Conservation (phyloP, 2,797 vertebrate genomes). For the Setipinna tenuifilis region DNA sequence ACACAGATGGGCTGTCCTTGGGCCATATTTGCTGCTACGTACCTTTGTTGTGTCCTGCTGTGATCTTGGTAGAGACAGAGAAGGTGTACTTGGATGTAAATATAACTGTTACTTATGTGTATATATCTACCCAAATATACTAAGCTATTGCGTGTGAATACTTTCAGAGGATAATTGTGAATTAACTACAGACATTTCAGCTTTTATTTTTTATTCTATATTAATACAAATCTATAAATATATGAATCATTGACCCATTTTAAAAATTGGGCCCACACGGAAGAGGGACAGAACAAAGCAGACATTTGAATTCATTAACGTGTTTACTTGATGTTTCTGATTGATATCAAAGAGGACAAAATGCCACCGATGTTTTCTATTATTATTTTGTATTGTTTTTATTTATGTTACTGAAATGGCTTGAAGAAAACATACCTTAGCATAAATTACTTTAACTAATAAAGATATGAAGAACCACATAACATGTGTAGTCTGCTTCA, state of each 20-base stretch:
- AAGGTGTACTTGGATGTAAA: slow-evolving; percentile 66
- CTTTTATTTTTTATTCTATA: slow-evolving; percentile 67
- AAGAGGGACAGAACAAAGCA: slow-evolving; percentile 47
- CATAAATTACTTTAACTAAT: slow-evolving; percentile 62
- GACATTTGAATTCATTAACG: slow-evolving; percentile 47
- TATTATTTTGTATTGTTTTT: slow-evolving; percentile 50
- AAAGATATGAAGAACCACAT: slow-evolving; percentile 59
- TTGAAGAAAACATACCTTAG: slow-evolving; percentile 59
- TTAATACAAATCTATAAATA: slow-evolving; percentile 64
- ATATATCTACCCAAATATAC: slow-evolving; percentile 68
- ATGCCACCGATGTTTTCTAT: slow-evolving; percentile 49
- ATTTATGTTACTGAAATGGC: slow-evolving; percentile 60
- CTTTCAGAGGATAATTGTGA: slow-evolving; percentile 62
- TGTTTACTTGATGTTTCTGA: slow-evolving; percentile 49
- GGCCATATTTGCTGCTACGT: slow-evolving; percentile 66
- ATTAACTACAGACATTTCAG: slow-evolving; percentile 66
- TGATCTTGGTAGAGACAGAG: slow-evolving; percentile 64
- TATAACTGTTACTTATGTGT: slow-evolving; percentile 67
- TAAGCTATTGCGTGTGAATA: slow-evolving; percentile 68
- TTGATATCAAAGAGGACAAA: slow-evolving; percentile 48
- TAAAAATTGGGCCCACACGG: slow-evolving; percentile 55
- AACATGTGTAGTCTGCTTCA: slow-evolving; percentile 6
- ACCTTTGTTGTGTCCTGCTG: slow-evolving; percentile 65
- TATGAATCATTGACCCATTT: slow-evolving; percentile 61
- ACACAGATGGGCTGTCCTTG: slow-evolving; percentile 48